Percentiles rank a stretch among this genome's conserved stretches.
phyloP scores from a whole-genome alignment of 2,113 vertebrate genomes.

The Elachura formosa region DNA sequence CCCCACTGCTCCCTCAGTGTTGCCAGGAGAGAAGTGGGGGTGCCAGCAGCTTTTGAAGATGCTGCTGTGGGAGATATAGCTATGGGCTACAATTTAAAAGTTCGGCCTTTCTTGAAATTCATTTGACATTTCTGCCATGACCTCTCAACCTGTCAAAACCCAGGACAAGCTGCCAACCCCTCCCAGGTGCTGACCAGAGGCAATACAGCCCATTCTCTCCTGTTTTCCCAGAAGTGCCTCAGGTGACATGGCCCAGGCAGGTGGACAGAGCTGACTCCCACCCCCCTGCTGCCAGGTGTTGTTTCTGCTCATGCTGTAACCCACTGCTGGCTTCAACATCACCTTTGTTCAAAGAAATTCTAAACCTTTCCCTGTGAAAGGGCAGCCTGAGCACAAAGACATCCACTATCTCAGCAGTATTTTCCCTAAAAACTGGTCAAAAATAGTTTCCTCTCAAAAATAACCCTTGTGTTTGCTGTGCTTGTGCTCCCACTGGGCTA shows the following conservation, averaged over 20 bases:
- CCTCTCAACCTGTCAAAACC: not conserved
- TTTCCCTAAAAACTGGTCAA: not conserved
- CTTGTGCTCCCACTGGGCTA: not conserved
- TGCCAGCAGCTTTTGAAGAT: not conserved
- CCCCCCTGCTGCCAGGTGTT: not conserved
- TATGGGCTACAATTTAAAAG: not conserved
- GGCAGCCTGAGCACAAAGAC: not conserved
- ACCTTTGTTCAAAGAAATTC: not conserved
- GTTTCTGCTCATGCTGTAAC: not conserved
- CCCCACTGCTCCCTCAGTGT: not conserved
- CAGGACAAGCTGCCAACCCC: not conserved
- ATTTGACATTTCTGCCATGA: not conserved
- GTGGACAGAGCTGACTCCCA: not conserved
- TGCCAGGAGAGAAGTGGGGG: conserved; percentile 36
- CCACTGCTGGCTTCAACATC: not conserved
- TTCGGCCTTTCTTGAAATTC: not conserved
- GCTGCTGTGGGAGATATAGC: not conserved
- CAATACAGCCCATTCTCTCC: not conserved
- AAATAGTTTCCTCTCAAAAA: not conserved
- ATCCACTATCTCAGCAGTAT: not conserved
- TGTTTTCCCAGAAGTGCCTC: not conserved
- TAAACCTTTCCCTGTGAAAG: not conserved
- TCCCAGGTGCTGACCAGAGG: rapidly evolving
- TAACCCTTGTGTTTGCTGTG: not conserved
- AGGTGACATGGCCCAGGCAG: not conserved